Conservation (phyloP, 1,140 invertebrate genomes). For the Sarcophaga bullata region DNA sequence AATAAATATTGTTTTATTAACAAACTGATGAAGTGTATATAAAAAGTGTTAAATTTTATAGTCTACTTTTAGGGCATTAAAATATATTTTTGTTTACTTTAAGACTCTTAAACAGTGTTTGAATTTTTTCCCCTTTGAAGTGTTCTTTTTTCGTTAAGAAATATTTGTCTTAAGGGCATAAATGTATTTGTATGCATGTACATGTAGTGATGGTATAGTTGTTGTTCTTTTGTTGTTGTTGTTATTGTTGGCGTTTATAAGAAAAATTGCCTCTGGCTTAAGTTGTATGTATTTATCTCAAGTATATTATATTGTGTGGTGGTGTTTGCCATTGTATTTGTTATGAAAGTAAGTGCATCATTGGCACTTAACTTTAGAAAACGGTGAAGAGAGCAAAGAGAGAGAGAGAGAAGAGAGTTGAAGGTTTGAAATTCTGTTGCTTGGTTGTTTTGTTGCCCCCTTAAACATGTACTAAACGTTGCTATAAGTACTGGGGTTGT, state of each 20-base stretch:
- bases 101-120: too few relatives aligned
- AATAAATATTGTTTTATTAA: too few relatives aligned
- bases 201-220: too few relatives aligned
- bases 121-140: too few relatives aligned
- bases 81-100: too few relatives aligned
- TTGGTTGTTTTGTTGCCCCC: not conserved
- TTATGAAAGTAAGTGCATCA: slow-evolving; percentile 16
- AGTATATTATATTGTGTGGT: not conserved
- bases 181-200: too few relatives aligned
- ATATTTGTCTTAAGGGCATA: too few relatives aligned
- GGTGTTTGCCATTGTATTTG: not conserved
- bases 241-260: not conserved
- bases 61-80: too few relatives aligned
- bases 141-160: too few relatives aligned
- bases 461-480: slow-evolving; percentile 32
- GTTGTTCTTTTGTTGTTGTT: not conserved
- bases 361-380: slow-evolving; percentile 29
- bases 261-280: not conserved
- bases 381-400: too few relatives aligned
- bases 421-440: not conserved
- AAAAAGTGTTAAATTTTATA: too few relatives aligned
- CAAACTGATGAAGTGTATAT: too few relatives aligned
- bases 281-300: slow-evolving; percentile 19
- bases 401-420: not conserved
- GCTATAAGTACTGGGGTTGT: slow-evolving; percentile 33